These are phyloP conservation scores for Lacanobia oleracea DNA, from an alignment of 2,888 invertebrate genomes.

Conservation along the genomic window DNA sequence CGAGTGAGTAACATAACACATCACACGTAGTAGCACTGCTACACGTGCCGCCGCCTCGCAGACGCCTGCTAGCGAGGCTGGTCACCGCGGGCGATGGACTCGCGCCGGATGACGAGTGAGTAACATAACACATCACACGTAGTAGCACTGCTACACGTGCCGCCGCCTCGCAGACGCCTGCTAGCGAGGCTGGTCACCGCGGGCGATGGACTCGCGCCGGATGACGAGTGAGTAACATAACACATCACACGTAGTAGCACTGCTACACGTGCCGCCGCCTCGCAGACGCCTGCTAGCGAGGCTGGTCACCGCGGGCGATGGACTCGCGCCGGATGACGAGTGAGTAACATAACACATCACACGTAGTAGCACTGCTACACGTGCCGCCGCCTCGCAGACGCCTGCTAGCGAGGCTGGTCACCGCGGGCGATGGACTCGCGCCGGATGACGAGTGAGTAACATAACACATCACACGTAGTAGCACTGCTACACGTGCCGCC, in stretches of 20 bases:
- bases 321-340: not conserved
- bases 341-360: not conserved
- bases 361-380: not conserved
- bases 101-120: not conserved
- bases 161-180: not conserved
- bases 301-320: constrained; percentile 1
- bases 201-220: not conserved
- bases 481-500: no score
- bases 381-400: not conserved
- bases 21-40: constrained; percentile 2
- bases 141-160: not conserved
- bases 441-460: no score
- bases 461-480: no score
- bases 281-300: not conserved
- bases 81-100: constrained; percentile 1
- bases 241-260: constrained; percentile 1
- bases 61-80: constrained; percentile 1
- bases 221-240: constrained; percentile 1
- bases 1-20: constrained; percentile 3
- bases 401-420: not conserved
- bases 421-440: no score
- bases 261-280: not conserved
- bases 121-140: constrained; percentile 1
- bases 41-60: not conserved
- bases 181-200: not conserved